Percentiles rank a stretch among this genome's conserved stretches.
Conservation (phyloP, 2,888 invertebrate species). For the Stegophylla sp. region DNA sequence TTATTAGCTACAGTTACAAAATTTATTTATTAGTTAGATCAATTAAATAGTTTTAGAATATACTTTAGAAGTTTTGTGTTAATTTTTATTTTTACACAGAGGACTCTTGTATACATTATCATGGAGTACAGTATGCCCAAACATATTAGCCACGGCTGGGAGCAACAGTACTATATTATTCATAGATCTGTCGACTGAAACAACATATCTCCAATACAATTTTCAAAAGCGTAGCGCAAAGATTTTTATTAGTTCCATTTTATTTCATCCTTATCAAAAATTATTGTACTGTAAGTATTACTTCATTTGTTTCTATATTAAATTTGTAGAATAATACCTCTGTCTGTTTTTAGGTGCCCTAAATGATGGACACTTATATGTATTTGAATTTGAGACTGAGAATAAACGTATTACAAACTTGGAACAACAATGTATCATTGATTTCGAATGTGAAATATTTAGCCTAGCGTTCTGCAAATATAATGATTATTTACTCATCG, state of each 20-base stretch:
- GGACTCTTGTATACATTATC: constrained; percentile 66
- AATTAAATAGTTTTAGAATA: too few relatives aligned
- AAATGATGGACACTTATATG: constrained; percentile 61
- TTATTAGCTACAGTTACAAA: too few relatives aligned
- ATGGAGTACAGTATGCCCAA: constrained; percentile 65
- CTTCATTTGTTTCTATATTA: neutral
- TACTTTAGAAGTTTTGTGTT: neutral
- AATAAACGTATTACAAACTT: constrained; percentile 59
- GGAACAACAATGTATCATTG: constrained; percentile 56
- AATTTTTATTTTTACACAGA: constrained; percentile 60
- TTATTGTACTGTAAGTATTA: constrained; percentile 62
- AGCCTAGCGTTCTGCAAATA: constrained; percentile 60
- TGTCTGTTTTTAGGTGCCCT: constrained; percentile 61
- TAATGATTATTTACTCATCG: constrained; percentile 61
- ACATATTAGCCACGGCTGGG: constrained; percentile 63
- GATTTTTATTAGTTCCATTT: constrained; percentile 61
- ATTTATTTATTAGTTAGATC: too few relatives aligned
- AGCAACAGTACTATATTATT: constrained; percentile 62
- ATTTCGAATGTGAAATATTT: constrained; percentile 61
- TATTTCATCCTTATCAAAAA: constrained; percentile 62
- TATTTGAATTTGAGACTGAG: constrained; percentile 61
- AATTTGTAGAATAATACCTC: neutral
- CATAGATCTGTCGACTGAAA: constrained; percentile 62
- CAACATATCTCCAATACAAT: constrained; percentile 61
- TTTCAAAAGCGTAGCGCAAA: constrained; percentile 32